Base-by-base conservation (phyloP, 2,888 invertebrate genomes). In the Eudasyphora cyanicolor region DNA sequence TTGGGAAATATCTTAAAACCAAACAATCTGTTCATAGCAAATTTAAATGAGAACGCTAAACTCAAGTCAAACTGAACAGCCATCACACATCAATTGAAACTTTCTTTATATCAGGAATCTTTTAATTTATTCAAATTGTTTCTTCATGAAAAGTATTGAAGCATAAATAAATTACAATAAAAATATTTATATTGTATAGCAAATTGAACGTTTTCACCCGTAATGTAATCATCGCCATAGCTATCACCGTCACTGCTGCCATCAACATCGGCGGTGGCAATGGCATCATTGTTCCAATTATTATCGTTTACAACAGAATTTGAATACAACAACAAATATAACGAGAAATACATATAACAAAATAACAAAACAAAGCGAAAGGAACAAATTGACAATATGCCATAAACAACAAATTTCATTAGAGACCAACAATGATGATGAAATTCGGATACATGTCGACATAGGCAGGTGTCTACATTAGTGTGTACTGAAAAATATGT, bases 91-190 rank as follows among this genome's bases (percentile, higher is more conserved):
- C 49, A 1, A 14, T 17, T 49, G 49, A 19, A 24, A 32, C 32
- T 32, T 62, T 1, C 35, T 17, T 35, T n/a, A 29, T 62, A 29
- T 64, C 17, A n/a, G n/a, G n/a, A n/a, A n/a, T n/a, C 10, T 62
- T 4, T 32, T 64, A 75, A 64, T 75, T 75, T 64, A 75, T 75
- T 49, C 49, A 75, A 62, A 75, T 49, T 62, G 8, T 12, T 27
- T 62, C 12, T 54, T 29, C 42, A 62, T 60, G 19, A 45, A 38
- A 74, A 12, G 74, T 45, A 75, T 62, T 62, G 62, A 29, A 27
- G 27, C 21, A 19, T 32, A 62, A 75, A 62, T 49, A 64, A 32
- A 64, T 75, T 64, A 45, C 45, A 64, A 64, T 64, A 62, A 62
- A 75, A 64, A 21, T 75, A 35, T 49, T 75, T 45, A 75, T 75